These are phyloP conservation scores for Capitulum mitella DNA, from an alignment of 2,888 invertebrate genomes.

Conservation along the genomic window DNA sequence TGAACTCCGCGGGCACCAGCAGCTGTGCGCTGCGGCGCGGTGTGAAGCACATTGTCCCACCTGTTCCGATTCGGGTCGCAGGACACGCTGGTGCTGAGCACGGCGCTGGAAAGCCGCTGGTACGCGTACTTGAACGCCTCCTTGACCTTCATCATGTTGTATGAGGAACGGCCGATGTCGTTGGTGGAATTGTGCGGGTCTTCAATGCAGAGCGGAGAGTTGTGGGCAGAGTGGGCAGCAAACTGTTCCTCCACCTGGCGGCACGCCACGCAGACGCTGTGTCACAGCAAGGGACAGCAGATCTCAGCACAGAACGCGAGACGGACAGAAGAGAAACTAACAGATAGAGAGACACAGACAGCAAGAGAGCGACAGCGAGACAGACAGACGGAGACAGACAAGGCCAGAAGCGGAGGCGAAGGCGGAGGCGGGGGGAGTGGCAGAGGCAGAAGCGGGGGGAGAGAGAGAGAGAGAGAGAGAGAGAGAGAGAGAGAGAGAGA, in stretches of 20 bases:
- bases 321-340: too few species aligned
- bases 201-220: conserved; percentile 87
- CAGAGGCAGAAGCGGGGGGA: too few species aligned
- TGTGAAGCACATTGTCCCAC: conserved; percentile 28
- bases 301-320: too few species aligned
- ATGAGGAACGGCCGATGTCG: conserved; percentile 95
- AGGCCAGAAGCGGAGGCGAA: too few species aligned
- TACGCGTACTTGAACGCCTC: conserved; percentile 96
- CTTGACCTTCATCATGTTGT: conserved; percentile 81
- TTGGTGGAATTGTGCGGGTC: conserved; percentile 94
- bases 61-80: conserved; percentile 29
- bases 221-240: conserved; percentile 47
- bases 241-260: conserved; percentile 69
- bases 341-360: too few species aligned
- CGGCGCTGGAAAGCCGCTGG: conserved; percentile 46
- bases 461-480: too few species aligned
- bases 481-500: too few species aligned
- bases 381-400: too few species aligned
- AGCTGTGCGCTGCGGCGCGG: too few species aligned
- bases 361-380: too few species aligned
- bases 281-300: too few species aligned
- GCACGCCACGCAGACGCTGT: neutral
- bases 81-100: conserved; percentile 57
- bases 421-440: too few species aligned
- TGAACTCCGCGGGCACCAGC: neutral